phyloP scores from a whole-genome alignment of 2,797 vertebrate genomes.

The Tamandua tetradactyla region DNA sequence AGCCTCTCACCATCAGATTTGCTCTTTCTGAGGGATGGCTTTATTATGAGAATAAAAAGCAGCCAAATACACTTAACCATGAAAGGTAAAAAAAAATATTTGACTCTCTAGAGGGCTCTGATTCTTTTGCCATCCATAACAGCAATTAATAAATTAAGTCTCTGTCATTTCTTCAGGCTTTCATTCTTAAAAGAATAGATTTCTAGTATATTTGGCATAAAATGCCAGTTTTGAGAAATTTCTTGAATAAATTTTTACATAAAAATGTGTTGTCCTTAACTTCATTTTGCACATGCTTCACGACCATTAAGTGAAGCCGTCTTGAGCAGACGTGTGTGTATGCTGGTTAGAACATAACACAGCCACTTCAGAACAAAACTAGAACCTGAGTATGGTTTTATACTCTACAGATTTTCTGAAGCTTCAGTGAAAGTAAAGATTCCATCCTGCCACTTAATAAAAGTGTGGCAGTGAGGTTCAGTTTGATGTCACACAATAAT shows the following conservation, averaged over 20 bases:
- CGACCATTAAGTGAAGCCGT: neutral
- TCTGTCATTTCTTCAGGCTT: neutral
- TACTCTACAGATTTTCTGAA: conserved; percentile 63
- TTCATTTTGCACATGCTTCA: conserved; percentile 47
- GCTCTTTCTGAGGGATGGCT: neutral
- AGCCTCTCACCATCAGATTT: neutral
- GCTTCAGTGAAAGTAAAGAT: conserved; percentile 65
- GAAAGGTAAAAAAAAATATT: neutral
- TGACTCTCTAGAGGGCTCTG: neutral
- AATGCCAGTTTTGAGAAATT: conserved; percentile 37
- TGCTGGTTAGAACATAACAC: neutral
- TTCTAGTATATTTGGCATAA: neutral
- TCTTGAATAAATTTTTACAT: conserved; percentile 47
- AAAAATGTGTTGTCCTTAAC: conserved; percentile 43
- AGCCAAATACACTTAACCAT: neutral
- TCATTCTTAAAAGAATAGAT: neutral
- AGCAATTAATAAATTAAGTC: neutral
- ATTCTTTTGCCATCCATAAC: neutral
- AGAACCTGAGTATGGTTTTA: neutral
- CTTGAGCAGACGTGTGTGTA: conserved; percentile 31
- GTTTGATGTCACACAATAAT: conserved; percentile 73
- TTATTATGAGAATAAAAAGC: neutral
- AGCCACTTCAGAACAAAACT: conserved; percentile 21
- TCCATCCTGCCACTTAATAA: conserved; percentile 50
- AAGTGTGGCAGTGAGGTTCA: conserved; percentile 54